Conservation (phyloP, 2,113 vertebrate genomes). For the Peucedramus taeniatus region DNA sequence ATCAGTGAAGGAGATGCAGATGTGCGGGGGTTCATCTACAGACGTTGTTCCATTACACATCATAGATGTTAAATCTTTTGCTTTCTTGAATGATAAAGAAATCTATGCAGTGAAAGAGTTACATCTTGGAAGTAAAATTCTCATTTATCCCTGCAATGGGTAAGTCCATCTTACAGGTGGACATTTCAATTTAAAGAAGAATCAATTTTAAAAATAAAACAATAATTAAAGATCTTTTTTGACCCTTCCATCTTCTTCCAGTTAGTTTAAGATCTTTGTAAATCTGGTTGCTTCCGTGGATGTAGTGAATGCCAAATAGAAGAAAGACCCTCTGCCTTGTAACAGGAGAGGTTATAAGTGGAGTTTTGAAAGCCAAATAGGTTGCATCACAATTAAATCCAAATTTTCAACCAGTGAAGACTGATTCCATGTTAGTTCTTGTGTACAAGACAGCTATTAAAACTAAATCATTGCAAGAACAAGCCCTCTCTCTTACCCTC, state of each 20-base stretch:
- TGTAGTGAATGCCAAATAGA: neutral
- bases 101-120: neutral
- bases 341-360: neutral
- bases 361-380: neutral
- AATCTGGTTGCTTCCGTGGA: neutral
- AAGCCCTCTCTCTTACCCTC: neutral
- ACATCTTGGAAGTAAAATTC: neutral
- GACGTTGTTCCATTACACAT: neutral
- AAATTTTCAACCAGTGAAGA: neutral
- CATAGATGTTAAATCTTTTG: neutral
- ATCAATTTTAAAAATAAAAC: neutral
- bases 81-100: neutral
- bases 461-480: neutral
- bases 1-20: neutral
- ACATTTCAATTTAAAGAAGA: neutral
- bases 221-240: neutral
- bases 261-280: neutral
- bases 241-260: neutral
- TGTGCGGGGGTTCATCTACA: neutral
- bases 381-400: neutral
- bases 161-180: neutral
- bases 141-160: neutral
- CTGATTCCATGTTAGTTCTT: conserved; percentile 36
- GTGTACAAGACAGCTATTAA: neutral
- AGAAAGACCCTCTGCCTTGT: neutral